These are phyloP conservation scores for Cavia porcellus DNA, from an alignment of 2,113 vertebrate species.

Conservation along the genomic window DNA sequence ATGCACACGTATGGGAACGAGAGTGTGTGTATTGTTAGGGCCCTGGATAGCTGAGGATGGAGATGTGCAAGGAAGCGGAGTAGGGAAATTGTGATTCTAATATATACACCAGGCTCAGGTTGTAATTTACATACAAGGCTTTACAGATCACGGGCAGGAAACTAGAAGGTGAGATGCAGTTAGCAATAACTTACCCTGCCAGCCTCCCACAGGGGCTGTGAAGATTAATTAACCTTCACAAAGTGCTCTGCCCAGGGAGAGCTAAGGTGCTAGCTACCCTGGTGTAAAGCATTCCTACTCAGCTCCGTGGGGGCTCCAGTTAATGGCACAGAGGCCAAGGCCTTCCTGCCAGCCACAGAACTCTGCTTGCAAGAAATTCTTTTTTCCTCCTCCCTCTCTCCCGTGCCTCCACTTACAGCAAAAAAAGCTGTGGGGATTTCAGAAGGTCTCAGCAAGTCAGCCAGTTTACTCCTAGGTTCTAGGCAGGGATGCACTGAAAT, in stretches of 20 bases:
- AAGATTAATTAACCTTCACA: conserved; percentile 74
- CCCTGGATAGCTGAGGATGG: neutral
- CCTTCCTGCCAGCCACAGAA: neutral
- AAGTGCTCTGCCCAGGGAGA: neutral
- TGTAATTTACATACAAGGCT: neutral
- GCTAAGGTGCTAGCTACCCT: neutral
- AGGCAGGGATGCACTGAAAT: neutral
- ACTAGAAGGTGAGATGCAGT: conserved; percentile 58
- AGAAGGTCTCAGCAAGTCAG: neutral
- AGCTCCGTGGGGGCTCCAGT: neutral
- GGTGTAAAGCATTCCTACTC: neutral
- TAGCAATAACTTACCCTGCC: conserved; percentile 59
- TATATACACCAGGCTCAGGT: neutral
- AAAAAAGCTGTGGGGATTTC: neutral
- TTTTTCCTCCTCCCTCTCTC: neutral
- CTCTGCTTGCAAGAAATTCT: neutral
- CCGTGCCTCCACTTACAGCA: neutral
- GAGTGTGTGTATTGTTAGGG: no score
- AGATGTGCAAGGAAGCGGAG: neutral
- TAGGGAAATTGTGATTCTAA: neutral
- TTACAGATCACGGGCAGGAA: conserved; percentile 18
- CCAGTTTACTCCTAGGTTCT: neutral
- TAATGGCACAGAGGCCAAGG: fast-evolving
- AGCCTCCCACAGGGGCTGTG: conserved; percentile 49
- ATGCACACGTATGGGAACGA: neutral